Conservation (phyloP, 1,140 invertebrate species). For the Microplitis mediator region DNA sequence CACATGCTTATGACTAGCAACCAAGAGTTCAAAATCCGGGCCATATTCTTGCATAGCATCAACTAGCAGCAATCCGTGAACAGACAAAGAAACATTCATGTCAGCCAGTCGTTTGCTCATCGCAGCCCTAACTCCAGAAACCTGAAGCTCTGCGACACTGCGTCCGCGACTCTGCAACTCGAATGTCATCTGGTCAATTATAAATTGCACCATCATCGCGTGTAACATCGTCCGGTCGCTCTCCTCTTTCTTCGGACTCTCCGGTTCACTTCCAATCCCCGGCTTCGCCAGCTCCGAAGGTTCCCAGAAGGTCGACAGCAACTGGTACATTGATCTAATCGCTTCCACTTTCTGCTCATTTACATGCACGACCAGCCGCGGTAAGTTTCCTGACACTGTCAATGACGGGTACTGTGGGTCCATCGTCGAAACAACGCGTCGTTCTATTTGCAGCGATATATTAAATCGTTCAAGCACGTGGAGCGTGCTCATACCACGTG, state of each 20-base stretch:
- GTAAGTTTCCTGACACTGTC: constrained; percentile 82
- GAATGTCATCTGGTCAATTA: constrained; percentile 84
- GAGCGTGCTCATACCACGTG: constrained; percentile 79
- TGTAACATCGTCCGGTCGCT: constrained; percentile 63
- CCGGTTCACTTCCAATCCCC: constrained; percentile 54
- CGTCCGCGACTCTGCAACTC: constrained; percentile 84
- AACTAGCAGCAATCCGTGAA: constrained; percentile 89
- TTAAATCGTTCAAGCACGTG: constrained; percentile 91
- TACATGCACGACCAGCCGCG: constrained; percentile 85
- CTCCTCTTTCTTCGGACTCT: constrained; percentile 57
- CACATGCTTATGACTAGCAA: constrained; percentile 93
- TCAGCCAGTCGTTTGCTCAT: constrained; percentile 75
- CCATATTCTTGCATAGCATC: constrained; percentile 95
- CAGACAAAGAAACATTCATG: constrained; percentile 79
- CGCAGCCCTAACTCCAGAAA: constrained; percentile 83
- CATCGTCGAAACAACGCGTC: constrained; percentile 78
- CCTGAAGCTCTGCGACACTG: constrained; percentile 88
- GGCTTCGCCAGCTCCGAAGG: neutral
- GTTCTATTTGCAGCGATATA: constrained; percentile 81
- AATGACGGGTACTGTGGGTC: constrained; percentile 87
- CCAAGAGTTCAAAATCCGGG: constrained; percentile 90
- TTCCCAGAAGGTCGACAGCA: constrained; percentile 48
- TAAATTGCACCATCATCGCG: constrained; percentile 84
- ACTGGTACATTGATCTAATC: constrained; percentile 61
- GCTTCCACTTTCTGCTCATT: constrained; percentile 86